phyloP scores from a whole-genome alignment of 2,888 invertebrate species.

The Ethmia dodecea region DNA sequence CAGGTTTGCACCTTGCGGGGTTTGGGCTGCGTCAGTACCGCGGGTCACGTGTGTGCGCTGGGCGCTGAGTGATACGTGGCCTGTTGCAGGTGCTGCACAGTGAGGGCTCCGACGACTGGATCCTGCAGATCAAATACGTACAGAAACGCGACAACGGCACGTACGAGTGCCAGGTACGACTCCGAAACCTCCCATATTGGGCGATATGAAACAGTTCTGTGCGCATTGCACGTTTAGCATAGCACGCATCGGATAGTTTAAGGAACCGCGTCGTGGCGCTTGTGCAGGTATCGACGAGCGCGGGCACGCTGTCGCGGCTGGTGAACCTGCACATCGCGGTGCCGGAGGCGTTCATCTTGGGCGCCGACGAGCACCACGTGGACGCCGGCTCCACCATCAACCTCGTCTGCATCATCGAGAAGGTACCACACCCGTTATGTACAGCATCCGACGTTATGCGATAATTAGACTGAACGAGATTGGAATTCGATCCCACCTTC shows the following conservation, averaged over 20 bases:
- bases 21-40: too few relatives aligned
- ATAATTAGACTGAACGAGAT: too few relatives aligned
- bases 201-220: too few relatives aligned
- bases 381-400: constrained; percentile 93
- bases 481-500: too few relatives aligned
- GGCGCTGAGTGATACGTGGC: not conserved
- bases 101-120: constrained; percentile 94
- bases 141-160: constrained; percentile 94
- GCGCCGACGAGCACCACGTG: constrained; percentile 92
- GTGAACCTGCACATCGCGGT: constrained; percentile 92
- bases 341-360: constrained; percentile 93
- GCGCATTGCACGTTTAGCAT: too few relatives aligned
- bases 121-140: constrained; percentile 93
- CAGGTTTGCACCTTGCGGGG: constrained; percentile 45
- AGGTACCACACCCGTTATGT: constrained; percentile 79
- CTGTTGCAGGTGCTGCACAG: constrained; percentile 82
- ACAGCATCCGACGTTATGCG: too few relatives aligned
- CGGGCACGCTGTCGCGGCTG: constrained; percentile 90
- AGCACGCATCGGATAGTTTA: not conserved
- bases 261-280: not conserved
- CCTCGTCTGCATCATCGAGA: constrained; percentile 94
- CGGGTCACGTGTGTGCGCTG: not conserved
- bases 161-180: constrained; percentile 91
- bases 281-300: constrained; percentile 87
- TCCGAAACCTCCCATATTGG: not conserved